A percentile compares a stretch with the other conserved stretches of the same genome.
Conservation (phyloP, 2,113 vertebrate species). For the Platycercus adscitus region DNA sequence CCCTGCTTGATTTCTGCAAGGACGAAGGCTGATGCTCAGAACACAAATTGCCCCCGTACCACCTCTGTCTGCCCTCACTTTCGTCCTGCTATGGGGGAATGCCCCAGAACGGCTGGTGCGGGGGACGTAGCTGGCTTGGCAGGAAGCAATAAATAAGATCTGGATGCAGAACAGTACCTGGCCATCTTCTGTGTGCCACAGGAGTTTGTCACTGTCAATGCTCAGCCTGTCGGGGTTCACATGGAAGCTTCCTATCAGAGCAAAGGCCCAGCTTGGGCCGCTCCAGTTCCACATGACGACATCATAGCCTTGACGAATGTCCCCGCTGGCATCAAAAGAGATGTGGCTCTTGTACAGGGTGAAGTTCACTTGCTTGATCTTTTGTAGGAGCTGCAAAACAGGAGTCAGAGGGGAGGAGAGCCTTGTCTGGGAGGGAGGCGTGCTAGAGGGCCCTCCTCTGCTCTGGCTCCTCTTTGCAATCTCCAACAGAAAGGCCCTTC, state of each 20-base stretch:
- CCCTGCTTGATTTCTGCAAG: not conserved
- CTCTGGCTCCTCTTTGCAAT: not conserved
- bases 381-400: conserved; percentile 69
- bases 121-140: too few relatives aligned
- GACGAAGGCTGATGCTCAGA: not conserved
- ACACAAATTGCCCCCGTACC: accelerated
- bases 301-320: conserved; percentile 70
- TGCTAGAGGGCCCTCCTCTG: not conserved
- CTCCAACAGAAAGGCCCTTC: not conserved
- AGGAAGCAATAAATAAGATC: not conserved
- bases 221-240: conserved; percentile 59
- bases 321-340: conserved; percentile 76
- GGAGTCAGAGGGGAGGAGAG: not conserved
- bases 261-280: not conserved
- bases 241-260: conserved; percentile 72
- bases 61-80: accelerated
- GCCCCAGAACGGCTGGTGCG: accelerated
- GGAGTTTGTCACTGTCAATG: conserved; percentile 67
- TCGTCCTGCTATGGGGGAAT: not conserved
- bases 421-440: not conserved
- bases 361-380: conserved; percentile 80
- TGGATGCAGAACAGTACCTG: conserved; percentile 30
- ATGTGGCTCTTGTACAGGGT: conserved; percentile 72
- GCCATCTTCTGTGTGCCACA: conserved; percentile 70
- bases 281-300: conserved; percentile 80